A percentile compares a stretch with the other conserved stretches of the same genome.
Conservation (phyloP, 2,888 invertebrate species). For the Drosophila mettleri region DNA sequence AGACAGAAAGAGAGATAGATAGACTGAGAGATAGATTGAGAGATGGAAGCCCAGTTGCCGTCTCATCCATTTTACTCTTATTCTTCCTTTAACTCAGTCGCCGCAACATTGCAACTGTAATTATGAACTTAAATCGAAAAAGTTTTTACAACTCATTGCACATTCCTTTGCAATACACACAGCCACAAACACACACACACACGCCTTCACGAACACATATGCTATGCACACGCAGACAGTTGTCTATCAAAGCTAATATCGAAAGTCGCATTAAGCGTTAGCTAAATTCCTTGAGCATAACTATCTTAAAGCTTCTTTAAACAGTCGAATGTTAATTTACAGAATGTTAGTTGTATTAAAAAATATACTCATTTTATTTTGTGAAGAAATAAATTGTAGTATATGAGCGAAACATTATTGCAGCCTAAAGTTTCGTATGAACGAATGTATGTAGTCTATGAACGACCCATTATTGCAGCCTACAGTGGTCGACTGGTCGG, state of each 20-base stretch:
- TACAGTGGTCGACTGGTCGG: conserved; percentile 46
- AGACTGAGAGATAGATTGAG: background rate
- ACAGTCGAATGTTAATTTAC: too few species aligned
- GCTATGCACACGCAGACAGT: conserved; percentile 41
- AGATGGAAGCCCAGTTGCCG: background rate
- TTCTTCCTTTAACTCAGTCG: conserved; percentile 14
- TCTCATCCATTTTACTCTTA: background rate
- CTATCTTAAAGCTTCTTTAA: conserved; percentile 4
- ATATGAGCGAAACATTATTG: too few species aligned
- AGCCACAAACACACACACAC: conserved; percentile 16
- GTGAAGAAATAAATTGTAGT: too few species aligned
- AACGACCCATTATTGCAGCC: conserved; percentile 68
- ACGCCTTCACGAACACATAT: background rate
- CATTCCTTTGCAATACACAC: conserved; percentile 49
- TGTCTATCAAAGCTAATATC: conserved; percentile 57
- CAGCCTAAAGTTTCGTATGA: conserved; percentile 61
- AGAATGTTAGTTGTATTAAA: too few species aligned
- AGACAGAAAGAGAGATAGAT: conserved; percentile 2
- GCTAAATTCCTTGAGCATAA: conserved; percentile 19
- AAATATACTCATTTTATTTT: conserved; percentile 12
- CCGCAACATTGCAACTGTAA: conserved; percentile 67
- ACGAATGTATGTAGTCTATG: too few species aligned
- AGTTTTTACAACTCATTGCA: conserved; percentile 76
- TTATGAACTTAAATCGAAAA: conserved; percentile 81
- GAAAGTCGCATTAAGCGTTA: conserved; percentile 39